Percentiles rank a stretch among this genome's conserved stretches.
Conservation (phyloP, 2,113 vertebrate genomes). For the Larimichthys polyactis region DNA sequence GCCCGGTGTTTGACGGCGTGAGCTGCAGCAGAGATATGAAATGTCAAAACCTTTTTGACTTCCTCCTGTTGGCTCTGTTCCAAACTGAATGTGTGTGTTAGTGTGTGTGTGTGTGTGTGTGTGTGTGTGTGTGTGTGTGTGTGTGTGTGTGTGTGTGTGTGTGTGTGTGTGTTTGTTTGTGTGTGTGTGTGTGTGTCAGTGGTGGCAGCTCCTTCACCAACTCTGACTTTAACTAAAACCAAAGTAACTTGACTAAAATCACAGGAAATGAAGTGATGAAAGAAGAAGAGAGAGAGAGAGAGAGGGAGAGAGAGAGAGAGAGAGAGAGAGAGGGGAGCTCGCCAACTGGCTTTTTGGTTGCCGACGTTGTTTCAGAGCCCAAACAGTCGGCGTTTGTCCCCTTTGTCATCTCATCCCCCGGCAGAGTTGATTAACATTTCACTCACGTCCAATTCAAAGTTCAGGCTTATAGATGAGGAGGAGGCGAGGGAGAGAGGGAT, state of each 20-base stretch:
- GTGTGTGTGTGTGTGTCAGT: not conserved
- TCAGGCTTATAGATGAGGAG: conserved; percentile 79
- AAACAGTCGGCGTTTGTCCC: conserved; percentile 77
- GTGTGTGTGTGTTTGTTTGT: no score
- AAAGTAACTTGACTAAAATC: conserved; percentile 23
- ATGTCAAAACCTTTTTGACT: conserved; percentile 1
- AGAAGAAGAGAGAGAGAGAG: not conserved
- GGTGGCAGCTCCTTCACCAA: not conserved
- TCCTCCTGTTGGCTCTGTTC: conserved; percentile 11
- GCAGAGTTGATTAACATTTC: conserved; percentile 81
- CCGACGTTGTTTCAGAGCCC: conserved; percentile 10
- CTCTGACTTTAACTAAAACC: not conserved
- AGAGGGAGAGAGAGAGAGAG: no score
- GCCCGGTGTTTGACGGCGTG: conserved; percentile 7
- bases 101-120: no score
- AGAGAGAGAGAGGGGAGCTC: not conserved
- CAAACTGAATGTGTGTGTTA: conserved; percentile 1
- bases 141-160: not conserved
- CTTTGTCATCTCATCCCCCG: conserved; percentile 69
- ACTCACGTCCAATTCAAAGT: conserved; percentile 87
- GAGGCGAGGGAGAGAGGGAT: conserved; percentile 33
- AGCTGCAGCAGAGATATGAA: conserved; percentile 38
- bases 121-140: not conserved
- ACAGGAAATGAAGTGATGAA: not conserved
- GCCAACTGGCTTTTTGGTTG: not conserved